Percentiles rank a stretch among this genome's conserved stretches.
phyloP scores from a whole-genome alignment of 2,113 vertebrate species.

The Mirza zaza region DNA sequence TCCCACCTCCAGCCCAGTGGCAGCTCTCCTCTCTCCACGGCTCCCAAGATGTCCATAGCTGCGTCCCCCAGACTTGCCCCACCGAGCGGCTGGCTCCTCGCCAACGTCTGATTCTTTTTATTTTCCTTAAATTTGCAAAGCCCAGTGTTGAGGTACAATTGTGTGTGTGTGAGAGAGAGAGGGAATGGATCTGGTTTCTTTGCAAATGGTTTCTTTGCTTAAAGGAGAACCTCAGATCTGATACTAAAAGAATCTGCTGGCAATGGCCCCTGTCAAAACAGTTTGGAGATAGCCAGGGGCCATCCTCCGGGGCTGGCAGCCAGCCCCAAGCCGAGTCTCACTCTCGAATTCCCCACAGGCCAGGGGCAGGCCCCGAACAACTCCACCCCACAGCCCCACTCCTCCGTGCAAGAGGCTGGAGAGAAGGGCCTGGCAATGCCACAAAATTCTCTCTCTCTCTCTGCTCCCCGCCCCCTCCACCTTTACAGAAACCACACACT shows the following conservation, averaged over 20 bases:
- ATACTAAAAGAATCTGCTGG: conserved; percentile 52
- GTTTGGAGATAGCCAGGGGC: conserved; percentile 28
- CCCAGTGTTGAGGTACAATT: neutral
- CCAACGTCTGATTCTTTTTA: neutral
- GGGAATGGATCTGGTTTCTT: neutral
- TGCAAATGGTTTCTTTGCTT: conserved; percentile 58
- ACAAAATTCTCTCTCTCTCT: conserved; percentile 4
- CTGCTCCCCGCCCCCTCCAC: neutral
- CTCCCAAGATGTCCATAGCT: neutral
- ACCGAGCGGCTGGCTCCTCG: neutral
- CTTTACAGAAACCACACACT: neutral
- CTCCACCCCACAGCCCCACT: neutral
- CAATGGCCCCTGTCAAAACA: conserved; percentile 59
- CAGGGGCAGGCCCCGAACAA: neutral
- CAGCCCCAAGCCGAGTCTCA: conserved; percentile 21
- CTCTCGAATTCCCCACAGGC: neutral
- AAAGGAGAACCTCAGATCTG: conserved; percentile 63
- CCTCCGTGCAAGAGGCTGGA: neutral
- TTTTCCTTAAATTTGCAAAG: neutral
- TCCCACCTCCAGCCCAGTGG: neutral
- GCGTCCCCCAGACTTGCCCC: neutral
- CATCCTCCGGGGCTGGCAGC: conserved; percentile 45
- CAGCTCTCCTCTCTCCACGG: neutral
- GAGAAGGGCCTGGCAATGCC: neutral
- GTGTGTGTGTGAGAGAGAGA: neutral